Conservation (phyloP, 2,113 vertebrate species). For the Phrynocephalus versicolor region DNA sequence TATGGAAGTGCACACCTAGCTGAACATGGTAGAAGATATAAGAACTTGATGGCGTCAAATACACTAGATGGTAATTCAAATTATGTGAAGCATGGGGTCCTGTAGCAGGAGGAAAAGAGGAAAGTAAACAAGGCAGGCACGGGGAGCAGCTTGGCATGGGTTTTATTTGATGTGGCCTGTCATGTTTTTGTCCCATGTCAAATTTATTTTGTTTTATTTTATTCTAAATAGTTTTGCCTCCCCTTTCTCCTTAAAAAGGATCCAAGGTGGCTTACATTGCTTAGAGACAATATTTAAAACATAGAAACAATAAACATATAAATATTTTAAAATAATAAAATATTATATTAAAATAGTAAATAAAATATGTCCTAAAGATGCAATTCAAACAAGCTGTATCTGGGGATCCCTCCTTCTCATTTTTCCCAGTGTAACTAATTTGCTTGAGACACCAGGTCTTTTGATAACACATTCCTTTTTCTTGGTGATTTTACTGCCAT, state of each 20-base stretch:
- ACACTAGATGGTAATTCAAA: background rate
- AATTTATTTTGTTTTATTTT: too few relatives aligned
- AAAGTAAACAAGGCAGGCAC: background rate
- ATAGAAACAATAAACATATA: too few relatives aligned
- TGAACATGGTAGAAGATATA: background rate
- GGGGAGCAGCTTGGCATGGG: background rate
- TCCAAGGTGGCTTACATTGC: too few relatives aligned
- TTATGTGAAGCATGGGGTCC: constrained; percentile 8
- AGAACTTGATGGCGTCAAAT: background rate
- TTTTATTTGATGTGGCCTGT: background rate
- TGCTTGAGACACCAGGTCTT: background rate
- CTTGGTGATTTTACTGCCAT: background rate
- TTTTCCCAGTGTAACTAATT: background rate
- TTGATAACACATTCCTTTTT: background rate
- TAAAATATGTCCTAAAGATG: too few relatives aligned
- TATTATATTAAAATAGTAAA: background rate
- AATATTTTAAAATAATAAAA: too few relatives aligned
- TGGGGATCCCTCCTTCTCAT: background rate
- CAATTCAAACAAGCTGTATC: background rate
- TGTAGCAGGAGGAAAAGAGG: background rate
- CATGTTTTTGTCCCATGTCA: background rate
- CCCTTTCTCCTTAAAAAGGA: too few relatives aligned
- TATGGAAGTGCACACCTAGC: background rate
- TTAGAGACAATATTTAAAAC: too few relatives aligned
- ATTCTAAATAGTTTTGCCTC: too few relatives aligned